Evolutionary conservation across 2,888 invertebrate genomes (phyloP).

Genomic region (Chaetogeoica ovagalla): DNA sequence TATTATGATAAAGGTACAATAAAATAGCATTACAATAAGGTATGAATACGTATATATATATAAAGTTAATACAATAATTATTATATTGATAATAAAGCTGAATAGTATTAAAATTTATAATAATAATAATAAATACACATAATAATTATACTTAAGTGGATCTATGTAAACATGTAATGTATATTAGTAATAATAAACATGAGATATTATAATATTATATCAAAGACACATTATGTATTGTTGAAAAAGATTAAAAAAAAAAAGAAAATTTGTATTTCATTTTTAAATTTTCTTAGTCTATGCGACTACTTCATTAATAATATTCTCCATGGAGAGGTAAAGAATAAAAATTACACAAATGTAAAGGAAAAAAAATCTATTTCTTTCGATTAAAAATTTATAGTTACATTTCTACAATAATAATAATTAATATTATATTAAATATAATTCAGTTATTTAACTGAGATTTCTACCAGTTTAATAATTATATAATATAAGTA

Average conservation of each 20-base stretch:
- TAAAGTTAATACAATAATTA: slow-evolving; percentile 31
- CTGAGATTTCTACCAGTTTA: background rate
- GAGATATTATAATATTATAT: slow-evolving; percentile 10
- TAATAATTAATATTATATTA: background rate
- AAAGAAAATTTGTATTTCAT: background rate
- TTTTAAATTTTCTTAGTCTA: slow-evolving; percentile 3
- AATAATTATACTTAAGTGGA: background rate
- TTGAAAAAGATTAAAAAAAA: background rate
- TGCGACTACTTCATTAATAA: background rate
- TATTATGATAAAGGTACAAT: slow-evolving; percentile 32
- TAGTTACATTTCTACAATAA: background rate
- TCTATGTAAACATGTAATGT: background rate
- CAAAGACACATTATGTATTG: slow-evolving; percentile 11
- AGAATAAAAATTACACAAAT: no score
- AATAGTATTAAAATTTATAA: slow-evolving; percentile 35
- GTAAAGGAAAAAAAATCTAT: background rate
- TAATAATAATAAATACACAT: background rate
- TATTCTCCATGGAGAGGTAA: background rate
- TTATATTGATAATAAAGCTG: slow-evolving; percentile 35
- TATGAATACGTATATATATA: slow-evolving; percentile 17
- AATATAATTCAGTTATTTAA: background rate
- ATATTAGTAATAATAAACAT: slow-evolving; percentile 22
- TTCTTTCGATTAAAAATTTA: background rate
- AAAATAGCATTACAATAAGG: slow-evolving; percentile 41
- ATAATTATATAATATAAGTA: no score